Base-by-base conservation (phyloP, 1,140 invertebrate genomes). In the Aphis craccivora region DNA sequence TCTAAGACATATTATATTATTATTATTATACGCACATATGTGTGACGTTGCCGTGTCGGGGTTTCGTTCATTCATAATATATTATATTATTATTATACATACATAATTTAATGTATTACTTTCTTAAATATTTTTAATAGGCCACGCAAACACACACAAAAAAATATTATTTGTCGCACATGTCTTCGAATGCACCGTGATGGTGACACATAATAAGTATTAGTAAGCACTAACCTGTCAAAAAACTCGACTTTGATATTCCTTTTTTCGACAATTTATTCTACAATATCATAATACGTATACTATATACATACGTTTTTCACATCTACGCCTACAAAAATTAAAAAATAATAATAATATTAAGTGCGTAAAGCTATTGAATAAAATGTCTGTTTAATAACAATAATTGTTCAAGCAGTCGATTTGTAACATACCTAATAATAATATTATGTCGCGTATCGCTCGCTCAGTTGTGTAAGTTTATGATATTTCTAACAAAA, bases 101-200 rank as follows among this genome's bases (percentile, higher is more conserved):
- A 76, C 14, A 76, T 76, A 23, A 1, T 37, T 1, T 40, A 40
- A 40, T 40, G 1, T 76, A 76, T 76, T 76, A n/a, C 30, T 6
- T 76, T 76, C n/a, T 76, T 76, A 76, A n/a, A 76, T 51, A 51
- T 76, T 76, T n/a, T 76, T 76, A 76, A 76, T 76, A 76, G 30
- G 60, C 22, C 60, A 76, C n/a, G 30, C 30, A 76, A 76, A 76
- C 18, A 76, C 60, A n/a, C 11, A 76, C 60, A 76, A 76, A 76
- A n/a, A 76, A n/a, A n/a, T 0, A n/a, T 76, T 76, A 76, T 76
- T 76, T 76, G 14, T 76, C 11, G 5, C 60, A 76, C 30, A 76
- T 76, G 60, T 76, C n/a, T 76, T 76, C 4, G 60, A 76, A 76
- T n/a, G 60, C 60, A 18, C 30, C 30, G 60, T n/a, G 30, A 76